Evolutionary conservation across 37 sponge, comb jelly and placozoan genomes (phyloP).

Genomic region (Ephydatia muelleri): DNA sequence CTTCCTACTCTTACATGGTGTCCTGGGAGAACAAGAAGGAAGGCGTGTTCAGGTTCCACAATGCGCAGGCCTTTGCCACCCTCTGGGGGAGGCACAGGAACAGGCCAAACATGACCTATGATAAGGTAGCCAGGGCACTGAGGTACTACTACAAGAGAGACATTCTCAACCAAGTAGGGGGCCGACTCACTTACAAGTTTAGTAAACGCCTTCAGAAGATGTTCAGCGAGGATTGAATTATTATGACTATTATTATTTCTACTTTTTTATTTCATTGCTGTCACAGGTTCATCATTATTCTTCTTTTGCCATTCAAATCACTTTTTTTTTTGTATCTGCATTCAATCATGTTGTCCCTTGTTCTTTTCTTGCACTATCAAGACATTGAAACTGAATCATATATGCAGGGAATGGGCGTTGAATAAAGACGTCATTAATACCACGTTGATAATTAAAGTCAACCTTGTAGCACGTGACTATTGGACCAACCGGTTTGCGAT

Average conservation of each 20-base stretch:
- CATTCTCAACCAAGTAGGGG: slow-evolving; percentile 80
- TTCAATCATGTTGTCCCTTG: background rate
- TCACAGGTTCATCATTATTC: background rate
- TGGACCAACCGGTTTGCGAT: too few species aligned
- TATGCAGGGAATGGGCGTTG: too few species aligned
- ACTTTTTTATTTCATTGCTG: background rate
- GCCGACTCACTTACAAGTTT: slow-evolving; percentile 73
- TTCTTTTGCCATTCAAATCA: background rate
- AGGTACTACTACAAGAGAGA: slow-evolving; percentile 79
- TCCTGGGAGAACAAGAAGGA: slow-evolving; percentile 81
- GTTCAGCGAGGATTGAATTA: slow-evolving; percentile 34
- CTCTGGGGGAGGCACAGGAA: slow-evolving; percentile 85
- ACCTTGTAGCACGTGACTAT: too few species aligned
- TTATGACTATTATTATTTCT: too few species aligned
- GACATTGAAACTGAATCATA: too few species aligned
- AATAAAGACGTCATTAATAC: too few species aligned
- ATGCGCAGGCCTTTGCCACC: slow-evolving; percentile 75
- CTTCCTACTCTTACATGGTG: slow-evolving; percentile 69
- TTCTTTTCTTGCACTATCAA: too few species aligned
- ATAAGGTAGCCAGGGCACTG: slow-evolving; percentile 78
- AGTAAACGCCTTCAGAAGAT: slow-evolving; percentile 54
- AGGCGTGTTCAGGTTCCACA: slow-evolving; percentile 78
- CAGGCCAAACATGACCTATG: slow-evolving; percentile 73
- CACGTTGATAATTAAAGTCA: too few species aligned
- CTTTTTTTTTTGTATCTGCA: background rate